These are phyloP conservation scores for Serinus canaria DNA, from an alignment of 2,113 vertebrate species.

Conservation along the genomic window DNA sequence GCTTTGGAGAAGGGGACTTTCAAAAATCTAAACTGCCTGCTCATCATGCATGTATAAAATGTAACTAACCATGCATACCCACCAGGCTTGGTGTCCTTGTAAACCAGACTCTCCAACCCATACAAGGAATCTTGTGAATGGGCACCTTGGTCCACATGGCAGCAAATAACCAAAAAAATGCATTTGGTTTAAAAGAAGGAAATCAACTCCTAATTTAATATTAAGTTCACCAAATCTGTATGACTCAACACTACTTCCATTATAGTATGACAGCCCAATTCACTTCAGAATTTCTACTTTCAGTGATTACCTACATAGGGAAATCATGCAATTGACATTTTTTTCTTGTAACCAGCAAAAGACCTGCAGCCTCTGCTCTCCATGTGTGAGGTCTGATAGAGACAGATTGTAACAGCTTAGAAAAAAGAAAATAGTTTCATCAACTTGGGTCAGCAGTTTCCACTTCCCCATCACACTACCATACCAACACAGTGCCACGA, in stretches of 20 bases:
- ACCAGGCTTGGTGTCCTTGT: slow-evolving; percentile 87
- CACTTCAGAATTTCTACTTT: not conserved
- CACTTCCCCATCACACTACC: not conserved
- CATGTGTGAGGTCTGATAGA: not conserved
- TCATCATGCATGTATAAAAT: not conserved
- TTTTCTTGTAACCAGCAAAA: not conserved
- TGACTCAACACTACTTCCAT: not conserved
- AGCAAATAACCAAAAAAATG: slow-evolving; percentile 43
- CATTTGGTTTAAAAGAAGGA: slow-evolving; percentile 19
- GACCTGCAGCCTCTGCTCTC: not conserved
- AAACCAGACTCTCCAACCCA: slow-evolving; percentile 89
- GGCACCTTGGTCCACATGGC: slow-evolving; percentile 77
- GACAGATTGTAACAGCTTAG: not conserved
- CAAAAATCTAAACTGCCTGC: not conserved
- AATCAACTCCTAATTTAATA: not conserved
- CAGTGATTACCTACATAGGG: not conserved
- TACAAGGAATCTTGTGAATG: slow-evolving; percentile 84
- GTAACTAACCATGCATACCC: slow-evolving; percentile 74
- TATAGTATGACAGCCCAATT: not conserved
- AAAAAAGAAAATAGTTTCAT: not conserved
- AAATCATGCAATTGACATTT: not conserved
- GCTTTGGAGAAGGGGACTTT: not conserved
- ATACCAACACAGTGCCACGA: not conserved
- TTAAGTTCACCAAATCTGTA: not conserved
- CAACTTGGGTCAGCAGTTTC: not conserved